Base-by-base conservation (phyloP, 2,888 invertebrate genomes). In the Ichneumoninae sp. region DNA sequence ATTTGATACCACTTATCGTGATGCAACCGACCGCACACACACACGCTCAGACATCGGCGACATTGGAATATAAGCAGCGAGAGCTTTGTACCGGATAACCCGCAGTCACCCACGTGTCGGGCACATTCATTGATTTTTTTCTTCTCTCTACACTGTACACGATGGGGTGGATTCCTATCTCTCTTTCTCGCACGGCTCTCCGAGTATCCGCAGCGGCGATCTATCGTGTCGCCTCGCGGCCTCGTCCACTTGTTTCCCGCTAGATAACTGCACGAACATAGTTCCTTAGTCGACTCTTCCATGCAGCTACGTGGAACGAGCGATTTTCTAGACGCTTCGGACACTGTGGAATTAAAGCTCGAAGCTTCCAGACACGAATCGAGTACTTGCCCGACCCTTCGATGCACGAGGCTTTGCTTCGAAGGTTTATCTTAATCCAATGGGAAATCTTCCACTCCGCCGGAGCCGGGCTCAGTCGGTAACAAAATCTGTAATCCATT, bases 1-100 rank as follows among this genome's bases (percentile, higher is more conserved):
- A 91, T 90, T 89, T 88, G 84, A 90, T 88, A 82, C 87, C 89
- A 87, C 88, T 88, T 89, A 69, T 69, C 57, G 88, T 88, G 88
- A 89, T 85, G 86, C 85, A 88, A 88, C 81, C 16, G 68, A 78
- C 13, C 40, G 30, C 22, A 66, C 57, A 44, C 44, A 40, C 10
- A 40, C 10, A 40, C 52, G 30, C 36, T 47, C 36, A 10, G 54
- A 44, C 26, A 50, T 3, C 36, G 8, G 40, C 69, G 16, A 47
- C 63, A 78, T 47, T 70, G 54, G 13, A n/a, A 33, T 16, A 52
- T 19, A 70, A 22, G 47, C 71, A 13, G 30, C 30, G 19, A 76
- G 47, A 73, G 65, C 44, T n/a, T 47, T 33, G n/a, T 47, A 19
- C 40, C 66, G 68, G 50, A 74, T 63, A 81, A 60, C 8, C 69